Evolutionary conservation across 2,113 vertebrate species (phyloP).

Genomic region (Oxyura jamaicensis): DNA sequence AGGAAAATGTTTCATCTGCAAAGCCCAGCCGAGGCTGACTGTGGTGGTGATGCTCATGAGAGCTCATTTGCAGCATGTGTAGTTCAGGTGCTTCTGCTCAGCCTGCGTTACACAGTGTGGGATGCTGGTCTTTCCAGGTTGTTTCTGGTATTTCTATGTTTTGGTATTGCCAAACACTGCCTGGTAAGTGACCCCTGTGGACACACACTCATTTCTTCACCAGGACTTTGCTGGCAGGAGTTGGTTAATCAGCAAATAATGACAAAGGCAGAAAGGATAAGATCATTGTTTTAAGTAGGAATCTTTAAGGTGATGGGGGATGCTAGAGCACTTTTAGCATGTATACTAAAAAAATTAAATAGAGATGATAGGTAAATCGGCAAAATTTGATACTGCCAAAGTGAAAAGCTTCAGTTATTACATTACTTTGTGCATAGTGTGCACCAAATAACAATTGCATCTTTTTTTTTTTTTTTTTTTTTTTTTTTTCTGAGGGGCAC

Average conservation of each 20-base stretch:
- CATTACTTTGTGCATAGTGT: background rate
- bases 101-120: background rate
- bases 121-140: background rate
- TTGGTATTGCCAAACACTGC: background rate
- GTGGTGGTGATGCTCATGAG: background rate
- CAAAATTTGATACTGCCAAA: background rate
- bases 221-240: background rate
- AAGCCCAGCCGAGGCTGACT: background rate
- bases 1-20: fast-evolving
- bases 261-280: conserved; percentile 13
- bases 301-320: background rate
- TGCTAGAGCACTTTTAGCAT: background rate
- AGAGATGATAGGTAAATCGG: background rate
- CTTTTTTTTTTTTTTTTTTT: background rate
- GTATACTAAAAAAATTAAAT: background rate
- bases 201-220: background rate
- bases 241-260: conserved; percentile 34
- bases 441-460: background rate
- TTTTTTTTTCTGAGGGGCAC: background rate
- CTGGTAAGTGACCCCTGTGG: background rate
- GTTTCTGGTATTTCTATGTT: background rate
- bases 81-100: background rate
- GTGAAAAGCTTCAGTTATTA: background rate
- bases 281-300: background rate
- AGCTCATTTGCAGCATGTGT: background rate